Evolutionary conservation across 2,797 vertebrate genomes (phyloP).

Genomic region (Percopsis omiscomaycus): DNA sequence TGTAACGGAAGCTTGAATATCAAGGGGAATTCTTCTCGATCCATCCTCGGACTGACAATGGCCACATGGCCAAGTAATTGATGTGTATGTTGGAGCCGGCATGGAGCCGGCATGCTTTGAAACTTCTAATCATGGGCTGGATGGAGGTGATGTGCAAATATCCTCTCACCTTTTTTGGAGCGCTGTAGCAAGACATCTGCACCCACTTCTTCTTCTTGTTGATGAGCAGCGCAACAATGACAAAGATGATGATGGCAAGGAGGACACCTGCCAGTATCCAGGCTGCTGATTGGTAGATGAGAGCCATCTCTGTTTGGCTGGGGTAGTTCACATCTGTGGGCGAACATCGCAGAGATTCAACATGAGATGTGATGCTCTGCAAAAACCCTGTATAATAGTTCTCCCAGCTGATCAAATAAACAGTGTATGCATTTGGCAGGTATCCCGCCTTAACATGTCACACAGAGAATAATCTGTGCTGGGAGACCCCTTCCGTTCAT

Average conservation of each 20-base stretch:
- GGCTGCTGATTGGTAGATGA: slow-evolving; percentile 83
- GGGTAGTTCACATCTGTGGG: slow-evolving; percentile 69
- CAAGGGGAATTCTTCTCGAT: slow-evolving; percentile 20
- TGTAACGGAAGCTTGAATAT: slow-evolving; percentile 36
- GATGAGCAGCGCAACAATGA: slow-evolving; percentile 74
- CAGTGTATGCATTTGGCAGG: slow-evolving; percentile 4
- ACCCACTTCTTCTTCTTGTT: slow-evolving; percentile 84
- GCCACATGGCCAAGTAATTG: neutral
- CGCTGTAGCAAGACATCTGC: slow-evolving; percentile 84
- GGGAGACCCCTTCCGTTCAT: too few species aligned
- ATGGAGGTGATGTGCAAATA: slow-evolving; percentile 5
- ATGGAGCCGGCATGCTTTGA: slow-evolving; percentile 8
- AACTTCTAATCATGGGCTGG: neutral
- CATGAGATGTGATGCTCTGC: neutral
- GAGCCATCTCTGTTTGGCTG: slow-evolving; percentile 75
- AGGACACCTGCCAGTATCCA: slow-evolving; percentile 84
- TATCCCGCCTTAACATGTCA: slow-evolving; percentile 1
- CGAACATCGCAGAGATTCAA: slow-evolving; percentile 17
- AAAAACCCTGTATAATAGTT: too few species aligned
- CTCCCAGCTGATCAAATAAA: slow-evolving; percentile 15
- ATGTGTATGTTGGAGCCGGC: neutral
- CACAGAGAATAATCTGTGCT: slow-evolving; percentile 1
- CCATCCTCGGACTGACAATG: slow-evolving; percentile 13
- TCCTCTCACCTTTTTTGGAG: slow-evolving; percentile 80
- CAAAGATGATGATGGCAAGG: slow-evolving; percentile 79